Percentiles rank a stretch among this genome's conserved stretches.
Conservation (phyloP, 2,113 vertebrate genomes). For the Ochotona princeps region DNA sequence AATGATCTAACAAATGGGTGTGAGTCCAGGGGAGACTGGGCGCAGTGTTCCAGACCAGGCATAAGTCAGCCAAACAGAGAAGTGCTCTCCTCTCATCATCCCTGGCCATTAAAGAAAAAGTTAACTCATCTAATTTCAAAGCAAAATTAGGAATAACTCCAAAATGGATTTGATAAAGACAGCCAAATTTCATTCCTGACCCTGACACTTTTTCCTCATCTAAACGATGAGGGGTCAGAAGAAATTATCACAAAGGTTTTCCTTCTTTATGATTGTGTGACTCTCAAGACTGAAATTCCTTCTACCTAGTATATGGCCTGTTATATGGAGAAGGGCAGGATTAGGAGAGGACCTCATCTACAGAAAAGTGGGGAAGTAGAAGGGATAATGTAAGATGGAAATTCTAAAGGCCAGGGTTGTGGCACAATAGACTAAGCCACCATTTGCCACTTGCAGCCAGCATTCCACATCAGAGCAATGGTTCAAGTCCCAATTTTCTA, state of each 20-base stretch:
- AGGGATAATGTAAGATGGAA: too few relatives aligned
- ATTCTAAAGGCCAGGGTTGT: too few relatives aligned
- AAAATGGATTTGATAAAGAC: neutral
- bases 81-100: neutral
- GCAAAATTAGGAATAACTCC: neutral
- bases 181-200: slow-evolving; percentile 3
- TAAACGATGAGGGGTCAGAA: neutral
- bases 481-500: too few relatives aligned
- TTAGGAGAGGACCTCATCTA: neutral
- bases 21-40: neutral
- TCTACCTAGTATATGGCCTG: neutral
- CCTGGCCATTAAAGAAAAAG: neutral
- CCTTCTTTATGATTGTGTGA: neutral
- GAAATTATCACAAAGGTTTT: neutral
- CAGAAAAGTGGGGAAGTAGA: neutral
- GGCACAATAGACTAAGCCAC: too few relatives aligned
- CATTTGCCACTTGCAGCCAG: too few relatives aligned
- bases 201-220: neutral
- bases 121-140: neutral
- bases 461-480: too few relatives aligned
- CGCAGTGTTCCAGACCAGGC: neutral
- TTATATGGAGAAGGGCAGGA: neutral
- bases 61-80: neutral
- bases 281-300: neutral
- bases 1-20: neutral